phyloP scores from a whole-genome alignment of 2,797 vertebrate genomes.

The Betta splendens region DNA sequence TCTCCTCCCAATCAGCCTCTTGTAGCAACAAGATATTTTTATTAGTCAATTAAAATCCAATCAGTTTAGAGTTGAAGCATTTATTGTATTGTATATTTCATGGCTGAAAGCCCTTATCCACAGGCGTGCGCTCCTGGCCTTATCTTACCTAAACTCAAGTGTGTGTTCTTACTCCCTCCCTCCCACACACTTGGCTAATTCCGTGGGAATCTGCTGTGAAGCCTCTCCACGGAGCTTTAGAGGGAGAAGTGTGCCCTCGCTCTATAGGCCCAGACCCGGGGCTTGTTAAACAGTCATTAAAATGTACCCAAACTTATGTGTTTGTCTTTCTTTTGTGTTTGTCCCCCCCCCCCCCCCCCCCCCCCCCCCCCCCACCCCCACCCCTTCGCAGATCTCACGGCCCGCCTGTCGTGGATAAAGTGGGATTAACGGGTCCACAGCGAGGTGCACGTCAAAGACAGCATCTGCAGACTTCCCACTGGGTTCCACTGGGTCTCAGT shows the following conservation, averaged over 20 bases:
- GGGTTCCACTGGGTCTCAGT: constrained; percentile 57
- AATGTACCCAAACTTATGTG: constrained; percentile 73
- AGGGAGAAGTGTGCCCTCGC: constrained; percentile 49
- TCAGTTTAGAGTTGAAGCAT: constrained; percentile 19
- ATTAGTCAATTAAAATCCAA: constrained; percentile 21
- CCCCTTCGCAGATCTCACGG: constrained; percentile 84
- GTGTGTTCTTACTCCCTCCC: constrained; percentile 37
- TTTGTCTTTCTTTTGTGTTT: constrained; percentile 74
- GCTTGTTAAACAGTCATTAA: constrained; percentile 76
- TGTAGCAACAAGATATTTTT: neutral
- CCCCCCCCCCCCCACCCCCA: constrained; percentile 23
- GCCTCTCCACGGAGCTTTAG: constrained; percentile 43
- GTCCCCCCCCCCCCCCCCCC: constrained; percentile 33
- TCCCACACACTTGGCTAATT: constrained; percentile 62
- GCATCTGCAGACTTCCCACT: constrained; percentile 83
- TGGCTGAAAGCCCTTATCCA: constrained; percentile 60
- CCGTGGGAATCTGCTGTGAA: constrained; percentile 59
- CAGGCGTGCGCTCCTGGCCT: constrained; percentile 59
- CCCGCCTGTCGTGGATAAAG: constrained; percentile 89
- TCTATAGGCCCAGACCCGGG: constrained; percentile 46
- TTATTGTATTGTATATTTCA: constrained; percentile 47
- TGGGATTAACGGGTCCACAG: constrained; percentile 82
- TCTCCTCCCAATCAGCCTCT: neutral
- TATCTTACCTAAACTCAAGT: constrained; percentile 54
- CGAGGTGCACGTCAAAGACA: constrained; percentile 53